phyloP scores from a whole-genome alignment of 2,113 vertebrate species.

The Neomonachus schauinslandi region DNA sequence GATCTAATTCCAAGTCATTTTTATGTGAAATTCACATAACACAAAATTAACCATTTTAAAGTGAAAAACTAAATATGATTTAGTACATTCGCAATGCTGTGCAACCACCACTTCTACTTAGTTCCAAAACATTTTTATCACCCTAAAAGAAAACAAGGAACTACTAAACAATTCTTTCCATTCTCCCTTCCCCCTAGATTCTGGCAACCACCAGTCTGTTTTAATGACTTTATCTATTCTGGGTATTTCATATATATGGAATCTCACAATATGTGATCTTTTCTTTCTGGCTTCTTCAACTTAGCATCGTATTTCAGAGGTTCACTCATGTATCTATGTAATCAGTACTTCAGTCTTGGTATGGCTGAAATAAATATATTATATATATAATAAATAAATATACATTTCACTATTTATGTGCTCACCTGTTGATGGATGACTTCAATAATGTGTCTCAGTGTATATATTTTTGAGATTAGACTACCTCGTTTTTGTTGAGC shows the following conservation, averaged over 20 bases:
- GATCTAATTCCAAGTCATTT: background rate
- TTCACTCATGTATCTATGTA: background rate
- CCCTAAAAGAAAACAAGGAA: background rate
- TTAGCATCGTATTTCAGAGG: background rate
- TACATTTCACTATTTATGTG: background rate
- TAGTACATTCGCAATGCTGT: background rate
- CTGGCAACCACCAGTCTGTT: background rate
- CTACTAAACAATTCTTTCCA: background rate
- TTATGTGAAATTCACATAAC: background rate
- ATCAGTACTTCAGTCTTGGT: background rate
- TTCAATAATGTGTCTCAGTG: background rate
- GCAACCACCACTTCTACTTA: background rate
- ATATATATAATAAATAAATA: background rate
- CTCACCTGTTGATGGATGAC: background rate
- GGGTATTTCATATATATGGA: background rate
- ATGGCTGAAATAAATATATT: background rate
- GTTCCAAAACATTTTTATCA: background rate
- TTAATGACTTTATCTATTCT: background rate
- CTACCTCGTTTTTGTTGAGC: background rate
- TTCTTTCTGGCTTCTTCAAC: background rate
- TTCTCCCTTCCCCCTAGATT: background rate
- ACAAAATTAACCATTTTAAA: conserved; percentile 27
- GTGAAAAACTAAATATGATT: background rate
- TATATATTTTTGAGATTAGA: background rate
- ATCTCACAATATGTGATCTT: background rate